Evolutionary conservation across 2,797 vertebrate genomes (phyloP).

Genomic region (Hyperoplus lanceolatus): DNA sequence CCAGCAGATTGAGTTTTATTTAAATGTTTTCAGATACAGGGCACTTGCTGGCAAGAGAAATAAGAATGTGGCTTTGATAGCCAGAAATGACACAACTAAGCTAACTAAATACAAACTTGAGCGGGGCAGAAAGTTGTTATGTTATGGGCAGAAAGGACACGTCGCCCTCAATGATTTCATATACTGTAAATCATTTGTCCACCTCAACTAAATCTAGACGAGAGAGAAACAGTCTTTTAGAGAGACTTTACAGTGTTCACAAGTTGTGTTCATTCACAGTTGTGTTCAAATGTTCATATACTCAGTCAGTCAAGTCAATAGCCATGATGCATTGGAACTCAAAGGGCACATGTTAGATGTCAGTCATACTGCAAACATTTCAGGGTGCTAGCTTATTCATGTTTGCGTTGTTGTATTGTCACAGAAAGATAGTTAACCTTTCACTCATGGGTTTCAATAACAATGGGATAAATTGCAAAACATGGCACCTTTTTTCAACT

Average conservation of each 20-base stretch:
- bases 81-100: conserved; percentile 62
- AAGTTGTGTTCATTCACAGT: conserved; percentile 10
- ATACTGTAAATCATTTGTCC: conserved; percentile 49
- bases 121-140: conserved; percentile 33
- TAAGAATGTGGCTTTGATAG: conserved; percentile 43
- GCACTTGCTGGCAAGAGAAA: conserved; percentile 57
- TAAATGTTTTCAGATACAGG: conserved; percentile 71
- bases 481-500: background rate
- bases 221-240: conserved; percentile 15
- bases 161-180: conserved; percentile 45
- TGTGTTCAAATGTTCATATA: conserved; percentile 7
- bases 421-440: background rate
- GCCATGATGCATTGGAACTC: background rate
- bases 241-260: conserved; percentile 11
- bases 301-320: background rate
- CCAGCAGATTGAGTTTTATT: conserved; percentile 67
- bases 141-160: conserved; percentile 31
- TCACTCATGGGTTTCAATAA: background rate
- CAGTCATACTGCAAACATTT: background rate
- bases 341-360: background rate
- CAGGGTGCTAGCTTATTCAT: background rate
- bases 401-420: background rate
- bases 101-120: conserved; percentile 19
- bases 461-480: too few species aligned
- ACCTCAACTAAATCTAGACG: conserved; percentile 34